A percentile compares a stretch with the other conserved stretches of the same genome.
Conservation (phyloP, 2,888 invertebrate species). For the Dysmachus trigonus region DNA sequence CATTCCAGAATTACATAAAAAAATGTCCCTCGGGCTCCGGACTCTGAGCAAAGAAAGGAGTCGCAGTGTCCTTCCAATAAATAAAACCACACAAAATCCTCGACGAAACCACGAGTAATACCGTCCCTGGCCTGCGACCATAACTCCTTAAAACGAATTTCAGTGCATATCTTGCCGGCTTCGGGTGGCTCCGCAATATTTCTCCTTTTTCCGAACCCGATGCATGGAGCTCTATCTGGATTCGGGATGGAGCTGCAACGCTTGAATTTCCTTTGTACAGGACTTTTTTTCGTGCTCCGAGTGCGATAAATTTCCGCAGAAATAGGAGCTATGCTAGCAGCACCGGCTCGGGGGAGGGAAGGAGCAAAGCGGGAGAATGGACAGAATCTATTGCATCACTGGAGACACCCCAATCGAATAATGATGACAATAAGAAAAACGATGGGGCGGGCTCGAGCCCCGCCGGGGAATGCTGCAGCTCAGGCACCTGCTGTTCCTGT, state of each 20-base stretch:
- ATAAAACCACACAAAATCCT: neutral
- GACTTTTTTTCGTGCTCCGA: neutral
- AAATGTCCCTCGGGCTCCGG: neutral
- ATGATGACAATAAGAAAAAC: conserved; percentile 23
- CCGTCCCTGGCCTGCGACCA: neutral
- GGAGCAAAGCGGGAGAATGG: neutral
- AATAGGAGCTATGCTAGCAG: neutral
- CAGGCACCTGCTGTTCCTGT: neutral
- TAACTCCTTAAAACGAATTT: neutral
- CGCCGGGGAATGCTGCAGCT: neutral
- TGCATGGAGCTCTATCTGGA: conserved; percentile 7
- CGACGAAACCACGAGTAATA: conserved; percentile 8
- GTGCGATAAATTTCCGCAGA: conserved; percentile 1
- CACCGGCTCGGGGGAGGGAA: neutral
- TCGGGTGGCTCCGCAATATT: neutral
- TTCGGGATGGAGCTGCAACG: neutral
- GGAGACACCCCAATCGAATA: conserved; percentile 11
- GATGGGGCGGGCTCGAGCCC: neutral
- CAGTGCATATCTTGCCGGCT: conserved; percentile 10
- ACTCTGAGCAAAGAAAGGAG: neutral
- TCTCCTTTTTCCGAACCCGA: neutral
- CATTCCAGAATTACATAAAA: neutral
- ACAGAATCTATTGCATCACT: conserved; percentile 19
- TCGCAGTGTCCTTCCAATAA: neutral
- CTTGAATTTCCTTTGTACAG: neutral